A percentile compares a stretch with the other conserved stretches of the same genome.
Evolutionary conservation across 1,140 invertebrate genomes (phyloP).

Genomic region (Drosophila sulfurigaster): DNA sequence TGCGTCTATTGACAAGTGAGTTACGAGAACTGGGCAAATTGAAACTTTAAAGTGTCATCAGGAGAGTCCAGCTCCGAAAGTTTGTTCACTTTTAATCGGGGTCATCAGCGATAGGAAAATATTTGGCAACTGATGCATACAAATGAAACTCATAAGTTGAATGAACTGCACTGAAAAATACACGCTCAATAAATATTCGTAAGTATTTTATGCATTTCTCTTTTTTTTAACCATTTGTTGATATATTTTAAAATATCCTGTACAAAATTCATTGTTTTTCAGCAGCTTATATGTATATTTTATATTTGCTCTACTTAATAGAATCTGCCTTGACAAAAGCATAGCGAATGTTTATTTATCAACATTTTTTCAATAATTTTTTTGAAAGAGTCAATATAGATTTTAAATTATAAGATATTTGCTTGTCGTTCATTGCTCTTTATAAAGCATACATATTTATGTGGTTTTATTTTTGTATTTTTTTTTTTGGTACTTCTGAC

Average conservation of each 20-base stretch:
- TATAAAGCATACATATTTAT: background rate
- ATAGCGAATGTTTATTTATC: no score
- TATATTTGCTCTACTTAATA: no score
- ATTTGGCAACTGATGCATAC: background rate
- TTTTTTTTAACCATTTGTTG: background rate
- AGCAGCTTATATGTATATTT: background rate
- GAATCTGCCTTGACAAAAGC: no score
- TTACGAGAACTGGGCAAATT: constrained; percentile 60
- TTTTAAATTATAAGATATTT: background rate
- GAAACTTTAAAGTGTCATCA: constrained; percentile 49
- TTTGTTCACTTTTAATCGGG: constrained; percentile 24
- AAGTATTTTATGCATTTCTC: background rate
- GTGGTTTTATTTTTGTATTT: background rate
- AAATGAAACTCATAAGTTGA: background rate
- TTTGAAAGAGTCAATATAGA: no score
- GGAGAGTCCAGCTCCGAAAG: constrained; percentile 2
- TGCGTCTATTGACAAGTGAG: constrained; percentile 41
- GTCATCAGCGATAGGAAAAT: constrained; percentile 1
- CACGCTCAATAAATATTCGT: background rate
- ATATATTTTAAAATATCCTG: background rate
- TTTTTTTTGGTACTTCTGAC: constrained; percentile 30
- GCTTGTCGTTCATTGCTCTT: no score
- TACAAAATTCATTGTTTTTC: background rate
- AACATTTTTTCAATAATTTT: no score
- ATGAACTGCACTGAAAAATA: background rate